Evolutionary conservation across 2,113 vertebrate species (phyloP).

Genomic region (Nothocercus nigrocapillus): DNA sequence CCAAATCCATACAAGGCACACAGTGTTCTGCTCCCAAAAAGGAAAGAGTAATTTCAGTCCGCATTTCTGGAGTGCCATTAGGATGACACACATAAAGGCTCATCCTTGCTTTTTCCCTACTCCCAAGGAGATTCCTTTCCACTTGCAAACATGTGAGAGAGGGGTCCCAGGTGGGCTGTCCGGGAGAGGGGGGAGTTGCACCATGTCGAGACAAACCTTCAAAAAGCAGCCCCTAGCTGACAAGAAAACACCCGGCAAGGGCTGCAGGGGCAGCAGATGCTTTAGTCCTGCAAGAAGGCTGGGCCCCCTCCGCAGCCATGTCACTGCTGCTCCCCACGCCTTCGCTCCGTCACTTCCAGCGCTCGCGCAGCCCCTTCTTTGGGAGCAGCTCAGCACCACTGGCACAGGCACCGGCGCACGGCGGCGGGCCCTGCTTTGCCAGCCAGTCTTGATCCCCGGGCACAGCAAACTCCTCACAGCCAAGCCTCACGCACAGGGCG

Average conservation of each 20-base stretch:
- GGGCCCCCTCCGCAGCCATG: neutral
- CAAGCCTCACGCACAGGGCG: accelerated
- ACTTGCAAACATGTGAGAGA: neutral
- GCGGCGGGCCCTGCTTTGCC: accelerated
- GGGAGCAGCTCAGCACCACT: accelerated
- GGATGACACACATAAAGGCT: constrained; percentile 31
- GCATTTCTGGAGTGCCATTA: constrained; percentile 52
- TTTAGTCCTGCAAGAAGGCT: neutral
- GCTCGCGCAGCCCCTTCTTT: neutral
- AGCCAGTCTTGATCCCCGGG: neutral
- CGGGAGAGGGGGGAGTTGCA: neutral
- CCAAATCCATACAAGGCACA: constrained; percentile 25
- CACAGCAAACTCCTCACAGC: too few species aligned
- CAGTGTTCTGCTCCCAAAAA: constrained; percentile 39
- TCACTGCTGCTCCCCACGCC: neutral
- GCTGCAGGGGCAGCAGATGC: neutral
- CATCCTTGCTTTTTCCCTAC: neutral
- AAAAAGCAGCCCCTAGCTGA: neutral
- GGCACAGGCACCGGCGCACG: neutral
- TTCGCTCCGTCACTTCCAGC: neutral
- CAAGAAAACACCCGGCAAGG: neutral
- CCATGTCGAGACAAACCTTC: neutral
- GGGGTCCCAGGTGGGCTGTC: neutral
- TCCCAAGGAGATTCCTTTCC: neutral
- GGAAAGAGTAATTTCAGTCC: constrained; percentile 48